Percentiles rank a stretch among this genome's conserved stretches.
Evolutionary conservation across 2,797 vertebrate genomes (phyloP).

Genomic region (Xyrichtys novacula): DNA sequence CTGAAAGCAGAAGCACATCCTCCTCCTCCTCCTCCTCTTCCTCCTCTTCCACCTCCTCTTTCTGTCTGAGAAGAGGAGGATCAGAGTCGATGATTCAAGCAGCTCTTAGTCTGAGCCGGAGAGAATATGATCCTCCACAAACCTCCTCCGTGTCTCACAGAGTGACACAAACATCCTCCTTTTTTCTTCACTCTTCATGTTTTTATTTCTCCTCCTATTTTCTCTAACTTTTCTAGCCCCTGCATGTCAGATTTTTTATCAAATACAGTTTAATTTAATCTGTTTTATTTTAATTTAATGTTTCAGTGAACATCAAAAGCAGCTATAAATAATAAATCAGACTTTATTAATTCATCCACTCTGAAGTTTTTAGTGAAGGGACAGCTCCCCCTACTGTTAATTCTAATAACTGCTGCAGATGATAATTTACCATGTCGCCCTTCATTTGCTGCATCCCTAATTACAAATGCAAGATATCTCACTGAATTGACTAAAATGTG

Average conservation of each 20-base stretch:
- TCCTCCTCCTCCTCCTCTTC: slow-evolving; percentile 28
- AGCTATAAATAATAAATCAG: slow-evolving; percentile 7
- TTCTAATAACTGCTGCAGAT: not conserved
- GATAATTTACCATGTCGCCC: not conserved
- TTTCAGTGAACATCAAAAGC: slow-evolving; percentile 27
- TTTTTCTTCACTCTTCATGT: not conserved
- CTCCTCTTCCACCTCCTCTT: slow-evolving; percentile 33
- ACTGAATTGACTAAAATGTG: too few relatives aligned
- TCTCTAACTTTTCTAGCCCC: not conserved
- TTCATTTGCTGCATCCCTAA: too few relatives aligned
- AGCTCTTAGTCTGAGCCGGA: slow-evolving; percentile 20
- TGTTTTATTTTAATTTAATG: slow-evolving; percentile 8
- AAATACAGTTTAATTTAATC: not conserved
- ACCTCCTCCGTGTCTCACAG: slow-evolving; percentile 7
- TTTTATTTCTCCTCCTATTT: not conserved
- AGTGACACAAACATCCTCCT: not conserved
- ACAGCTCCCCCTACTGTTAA: slow-evolving; percentile 25
- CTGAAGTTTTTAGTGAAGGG: not conserved
- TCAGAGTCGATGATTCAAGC: slow-evolving; percentile 38
- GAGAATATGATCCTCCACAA: slow-evolving; percentile 18
- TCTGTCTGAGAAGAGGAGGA: slow-evolving; percentile 43
- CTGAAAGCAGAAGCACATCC: slow-evolving; percentile 34
- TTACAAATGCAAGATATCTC: too few relatives aligned
- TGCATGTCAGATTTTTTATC: not conserved
- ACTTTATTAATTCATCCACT: slow-evolving; percentile 3